Conservation (phyloP, 2,113 vertebrate species). For the Perca fluviatilis region DNA sequence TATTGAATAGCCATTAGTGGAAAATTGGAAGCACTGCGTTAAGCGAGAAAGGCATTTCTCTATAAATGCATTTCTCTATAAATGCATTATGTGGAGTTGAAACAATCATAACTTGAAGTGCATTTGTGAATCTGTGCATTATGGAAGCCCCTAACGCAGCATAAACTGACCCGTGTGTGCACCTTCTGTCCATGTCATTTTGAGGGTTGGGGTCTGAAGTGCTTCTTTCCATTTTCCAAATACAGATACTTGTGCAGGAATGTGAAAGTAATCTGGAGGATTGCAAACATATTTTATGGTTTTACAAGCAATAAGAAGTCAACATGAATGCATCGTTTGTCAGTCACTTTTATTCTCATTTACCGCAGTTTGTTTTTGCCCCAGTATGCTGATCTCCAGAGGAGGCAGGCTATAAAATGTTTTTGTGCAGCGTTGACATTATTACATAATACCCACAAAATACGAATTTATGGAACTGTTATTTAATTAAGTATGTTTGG, state of each 20-base stretch:
- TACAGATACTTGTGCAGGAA: not conserved
- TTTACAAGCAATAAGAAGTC: not conserved
- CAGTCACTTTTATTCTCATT: not conserved
- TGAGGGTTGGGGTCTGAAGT: not conserved
- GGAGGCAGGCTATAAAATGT: slow-evolving; percentile 11
- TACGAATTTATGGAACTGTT: slow-evolving; percentile 38
- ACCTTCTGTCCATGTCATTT: not conserved
- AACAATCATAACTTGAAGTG: not conserved
- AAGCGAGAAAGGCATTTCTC: not conserved
- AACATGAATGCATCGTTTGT: not conserved
- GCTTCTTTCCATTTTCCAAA: not conserved
- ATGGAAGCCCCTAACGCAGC: not conserved
- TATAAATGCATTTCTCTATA: not conserved
- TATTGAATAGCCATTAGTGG: too few relatives aligned
- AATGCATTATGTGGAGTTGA: not conserved
- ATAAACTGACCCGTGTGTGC: not conserved
- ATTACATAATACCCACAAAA: slow-evolving; percentile 20
- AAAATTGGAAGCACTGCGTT: not conserved
- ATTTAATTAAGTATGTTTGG: slow-evolving; percentile 34
- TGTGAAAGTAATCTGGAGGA: not conserved
- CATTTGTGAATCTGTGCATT: not conserved
- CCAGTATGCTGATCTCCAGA: not conserved
- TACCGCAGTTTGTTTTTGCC: slow-evolving; percentile 5
- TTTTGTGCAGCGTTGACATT: slow-evolving; percentile 29
- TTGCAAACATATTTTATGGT: not conserved